phyloP scores from a whole-genome alignment of 2,888 invertebrate genomes.

The Oligia latruncula region DNA sequence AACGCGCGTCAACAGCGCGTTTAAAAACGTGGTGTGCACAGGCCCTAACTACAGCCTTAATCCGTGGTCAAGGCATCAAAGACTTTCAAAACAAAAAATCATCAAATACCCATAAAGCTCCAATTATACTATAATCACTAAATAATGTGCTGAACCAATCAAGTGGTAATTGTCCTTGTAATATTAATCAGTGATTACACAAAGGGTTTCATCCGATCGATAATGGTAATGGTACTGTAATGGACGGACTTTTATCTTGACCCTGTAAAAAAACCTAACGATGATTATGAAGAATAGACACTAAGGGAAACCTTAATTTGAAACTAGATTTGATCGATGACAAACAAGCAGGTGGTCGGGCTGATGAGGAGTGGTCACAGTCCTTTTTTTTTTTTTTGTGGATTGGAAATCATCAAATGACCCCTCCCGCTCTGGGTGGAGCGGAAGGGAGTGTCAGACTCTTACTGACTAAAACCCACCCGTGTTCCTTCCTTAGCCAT shows the following conservation, averaged over 20 bases:
- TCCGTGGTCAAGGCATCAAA: background rate
- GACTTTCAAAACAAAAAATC: slow-evolving; percentile 1
- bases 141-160: slow-evolving; percentile 47
- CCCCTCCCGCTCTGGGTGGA: too few relatives aligned
- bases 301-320: too few relatives aligned
- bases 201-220: slow-evolving; percentile 41
- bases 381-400: too few relatives aligned
- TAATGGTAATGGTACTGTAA: slow-evolving; percentile 35
- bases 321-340: background rate
- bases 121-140: slow-evolving; percentile 21
- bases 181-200: slow-evolving; percentile 58
- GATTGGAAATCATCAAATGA: too few relatives aligned
- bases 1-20: too few relatives aligned
- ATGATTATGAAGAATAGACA: background rate
- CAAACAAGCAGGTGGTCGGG: background rate
- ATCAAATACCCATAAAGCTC: slow-evolving; percentile 19
- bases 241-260: background rate
- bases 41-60: background rate
- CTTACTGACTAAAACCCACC: too few relatives aligned
- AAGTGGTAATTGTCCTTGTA: slow-evolving; percentile 44
- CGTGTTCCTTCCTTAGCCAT: too few relatives aligned
- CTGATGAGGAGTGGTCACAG: background rate
- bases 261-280: background rate
- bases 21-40: too few relatives aligned
- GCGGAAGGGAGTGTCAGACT: too few relatives aligned